Conservation (phyloP, 2,113 vertebrate genomes). For the Lutjanus erythropterus region DNA sequence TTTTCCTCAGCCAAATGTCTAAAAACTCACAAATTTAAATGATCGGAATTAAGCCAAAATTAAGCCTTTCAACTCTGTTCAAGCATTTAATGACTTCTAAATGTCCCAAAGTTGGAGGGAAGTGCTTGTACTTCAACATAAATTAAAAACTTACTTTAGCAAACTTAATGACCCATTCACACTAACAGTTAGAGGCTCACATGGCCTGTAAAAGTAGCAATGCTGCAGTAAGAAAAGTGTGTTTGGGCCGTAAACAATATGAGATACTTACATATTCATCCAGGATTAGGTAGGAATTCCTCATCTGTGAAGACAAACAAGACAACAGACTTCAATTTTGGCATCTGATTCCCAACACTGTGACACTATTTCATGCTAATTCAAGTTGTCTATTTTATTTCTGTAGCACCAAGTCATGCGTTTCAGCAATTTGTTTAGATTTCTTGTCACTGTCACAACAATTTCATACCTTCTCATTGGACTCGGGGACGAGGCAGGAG, state of each 20-base stretch:
- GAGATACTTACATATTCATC: conserved; percentile 96
- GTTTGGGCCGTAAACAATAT: not conserved
- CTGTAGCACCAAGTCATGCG: too few relatives aligned
- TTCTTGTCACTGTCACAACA: not conserved
- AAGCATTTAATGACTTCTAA: not conserved
- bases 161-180: not conserved
- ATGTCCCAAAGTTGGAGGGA: not conserved
- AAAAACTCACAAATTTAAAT: not conserved
- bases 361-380: not conserved
- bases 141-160: not conserved
- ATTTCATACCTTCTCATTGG: conserved; percentile 92
- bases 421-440: too few relatives aligned
- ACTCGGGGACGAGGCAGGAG: conserved; percentile 92
- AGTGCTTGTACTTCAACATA: not conserved
- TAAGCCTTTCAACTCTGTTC: not conserved
- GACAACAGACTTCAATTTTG: not conserved
- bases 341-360: not conserved
- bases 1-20: not conserved
- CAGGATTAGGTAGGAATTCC: conserved; percentile 96
- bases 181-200: not conserved
- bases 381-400: too few relatives aligned
- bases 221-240: too few relatives aligned
- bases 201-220: not conserved
- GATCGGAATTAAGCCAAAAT: not conserved
- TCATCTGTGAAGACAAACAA: conserved; percentile 89